These are phyloP conservation scores for Parasteatoda lunata DNA, from an alignment of 2,888 invertebrate genomes.

Conservation along the genomic window DNA sequence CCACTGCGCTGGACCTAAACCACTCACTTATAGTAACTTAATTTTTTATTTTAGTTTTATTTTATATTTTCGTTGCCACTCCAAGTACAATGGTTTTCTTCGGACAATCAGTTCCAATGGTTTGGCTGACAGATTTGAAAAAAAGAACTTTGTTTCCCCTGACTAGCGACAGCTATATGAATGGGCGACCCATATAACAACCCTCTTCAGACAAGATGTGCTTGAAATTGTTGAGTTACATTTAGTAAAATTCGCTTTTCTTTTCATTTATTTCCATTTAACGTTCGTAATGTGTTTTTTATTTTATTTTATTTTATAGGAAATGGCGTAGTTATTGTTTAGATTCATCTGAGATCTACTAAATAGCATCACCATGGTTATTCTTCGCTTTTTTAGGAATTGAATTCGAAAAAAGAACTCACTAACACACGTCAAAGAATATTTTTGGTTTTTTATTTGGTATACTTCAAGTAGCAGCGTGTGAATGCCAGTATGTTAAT, in stretches of 20 bases:
- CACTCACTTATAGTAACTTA: neutral
- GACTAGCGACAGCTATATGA: conserved; percentile 38
- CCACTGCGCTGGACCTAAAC: neutral
- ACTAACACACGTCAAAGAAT: too few species aligned
- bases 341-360: too few species aligned
- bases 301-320: neutral
- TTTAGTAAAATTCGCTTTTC: conserved; percentile 21
- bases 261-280: conserved; percentile 17
- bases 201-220: conserved; percentile 17
- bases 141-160: conserved; percentile 32
- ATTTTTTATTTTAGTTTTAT: neutral
- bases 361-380: too few species aligned
- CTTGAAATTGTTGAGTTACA: conserved; percentile 43
- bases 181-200: conserved; percentile 26
- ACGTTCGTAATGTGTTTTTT: neutral
- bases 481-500: too few species aligned
- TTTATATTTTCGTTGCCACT: neutral
- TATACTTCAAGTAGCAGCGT: too few species aligned
- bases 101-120: conserved; percentile 30
- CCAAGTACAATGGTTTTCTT: neutral
- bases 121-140: conserved; percentile 50
- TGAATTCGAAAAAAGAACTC: too few species aligned
- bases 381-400: too few species aligned
- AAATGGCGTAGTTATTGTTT: neutral
- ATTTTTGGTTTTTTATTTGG: too few species aligned